Evolutionary conservation across 1,140 invertebrate species (phyloP).

Genomic region (Rhopalosiphum padi): DNA sequence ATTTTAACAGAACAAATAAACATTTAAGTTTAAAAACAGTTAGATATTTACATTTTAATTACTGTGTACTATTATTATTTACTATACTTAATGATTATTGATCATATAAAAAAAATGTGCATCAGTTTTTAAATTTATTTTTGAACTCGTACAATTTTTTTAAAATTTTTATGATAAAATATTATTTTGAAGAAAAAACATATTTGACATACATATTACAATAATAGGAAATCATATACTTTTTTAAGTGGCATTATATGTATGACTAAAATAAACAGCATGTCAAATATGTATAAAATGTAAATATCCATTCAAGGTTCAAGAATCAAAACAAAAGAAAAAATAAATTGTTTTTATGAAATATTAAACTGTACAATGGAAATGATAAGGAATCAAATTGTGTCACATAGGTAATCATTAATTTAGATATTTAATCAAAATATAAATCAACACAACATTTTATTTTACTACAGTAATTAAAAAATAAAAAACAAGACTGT

Average conservation of each 20-base stretch:
- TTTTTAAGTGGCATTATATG: not conserved
- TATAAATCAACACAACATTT: not conserved
- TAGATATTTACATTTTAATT: not conserved
- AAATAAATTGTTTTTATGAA: not conserved
- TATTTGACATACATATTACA: not conserved
- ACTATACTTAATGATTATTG: not conserved
- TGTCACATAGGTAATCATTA: not conserved
- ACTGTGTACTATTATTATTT: not conserved
- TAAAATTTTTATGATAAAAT: not conserved
- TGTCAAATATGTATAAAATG: not conserved
- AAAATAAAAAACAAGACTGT: not conserved
- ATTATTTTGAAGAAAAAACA: not conserved
- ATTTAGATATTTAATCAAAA: not conserved
- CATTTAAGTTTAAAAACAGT: not conserved
- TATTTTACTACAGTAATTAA: slow-evolving; percentile 29
- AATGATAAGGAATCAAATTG: not conserved
- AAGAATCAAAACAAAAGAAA: not conserved
- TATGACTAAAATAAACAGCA: not conserved
- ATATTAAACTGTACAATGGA: not conserved
- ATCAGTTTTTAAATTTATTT: not conserved
- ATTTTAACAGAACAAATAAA: not conserved
- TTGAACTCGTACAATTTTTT: not conserved
- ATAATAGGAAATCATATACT: not conserved
- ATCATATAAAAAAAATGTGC: not conserved
- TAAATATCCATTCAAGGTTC: not conserved